Base-by-base conservation (phyloP, 2,888 invertebrate genomes). In the Xanthia icteritia region DNA sequence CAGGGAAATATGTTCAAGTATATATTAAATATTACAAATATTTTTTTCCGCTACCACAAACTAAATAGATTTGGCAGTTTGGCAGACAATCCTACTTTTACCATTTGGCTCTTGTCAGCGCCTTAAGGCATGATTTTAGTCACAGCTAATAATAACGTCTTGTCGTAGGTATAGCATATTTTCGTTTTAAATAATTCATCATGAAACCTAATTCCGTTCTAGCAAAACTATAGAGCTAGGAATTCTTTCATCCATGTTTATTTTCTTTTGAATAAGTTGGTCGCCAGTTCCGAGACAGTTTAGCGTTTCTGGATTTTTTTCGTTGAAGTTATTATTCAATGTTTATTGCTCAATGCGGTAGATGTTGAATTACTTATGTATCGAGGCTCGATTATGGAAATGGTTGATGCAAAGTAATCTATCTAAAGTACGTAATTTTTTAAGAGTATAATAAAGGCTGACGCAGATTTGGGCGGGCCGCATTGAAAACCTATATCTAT, bases 231-330 rank as follows among this genome's bases (percentile, higher is more conserved):
- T 42, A 64, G 36, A 63, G 27, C 23, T 67, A 31, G 20, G 20
- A 31, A 45, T n/a, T 70, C 20, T 31, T 71, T 39, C 36, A 61
- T 45, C 58, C 31, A 64, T n/a, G 8, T 31, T 42, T 77, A 82
- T 79, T 71, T 73, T 74, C 72, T 73, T 80, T 69, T 54, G 61
- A 66, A 68, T 68, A 85, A 85, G 51, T 77, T 77, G 61, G 71
- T 39, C 70, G 67, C 17, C 36, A 13, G 63, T 67, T 67, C 60
- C 51, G 67, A 82, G 81, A 84, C 83, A 82, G 76, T 83, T 83
- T 75, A 83, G 54, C 73, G 76, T 82, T 81, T 82, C 72, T 74
- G 64, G 58, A 82, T 86, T 79, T 66, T 82, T 76, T 73, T 69
- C 31, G 48, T 77, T 72, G 42, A 31, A 71, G 39, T 66, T 77